A percentile compares a stretch with the other conserved stretches of the same genome.
Conservation (phyloP, 1,140 invertebrate species). For the Mactra quadrangularis region DNA sequence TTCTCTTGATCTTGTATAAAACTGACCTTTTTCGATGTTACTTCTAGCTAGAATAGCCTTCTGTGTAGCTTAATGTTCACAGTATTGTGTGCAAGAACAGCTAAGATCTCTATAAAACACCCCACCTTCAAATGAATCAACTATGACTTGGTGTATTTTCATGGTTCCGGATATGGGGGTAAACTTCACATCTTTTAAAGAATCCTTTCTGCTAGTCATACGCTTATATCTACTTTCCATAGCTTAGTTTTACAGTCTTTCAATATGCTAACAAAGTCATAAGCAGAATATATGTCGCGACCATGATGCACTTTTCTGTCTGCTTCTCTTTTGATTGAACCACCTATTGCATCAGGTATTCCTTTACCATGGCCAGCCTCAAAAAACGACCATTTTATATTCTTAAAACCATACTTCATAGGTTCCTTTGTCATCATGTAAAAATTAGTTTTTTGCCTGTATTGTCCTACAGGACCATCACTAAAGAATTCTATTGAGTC, state of each 20-base stretch:
- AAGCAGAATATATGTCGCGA: neutral
- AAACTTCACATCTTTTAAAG: neutral
- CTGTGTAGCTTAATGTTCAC: conserved; percentile 5
- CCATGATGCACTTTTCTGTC: conserved; percentile 4
- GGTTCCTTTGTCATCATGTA: conserved; percentile 54
- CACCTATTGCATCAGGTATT: conserved; percentile 74
- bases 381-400: conserved; percentile 81
- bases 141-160: conserved; percentile 3
- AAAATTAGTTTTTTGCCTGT: conserved; percentile 65
- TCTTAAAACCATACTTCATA: conserved; percentile 40
- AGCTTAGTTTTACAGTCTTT: neutral
- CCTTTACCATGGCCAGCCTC: conserved; percentile 84
- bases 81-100: neutral
- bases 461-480: conserved; percentile 67
- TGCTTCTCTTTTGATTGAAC: conserved; percentile 4
- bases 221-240: neutral
- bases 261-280: neutral
- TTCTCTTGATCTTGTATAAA: too few species aligned
- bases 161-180: neutral
- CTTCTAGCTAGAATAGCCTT: neutral
- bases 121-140: neutral
- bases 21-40: too few species aligned
- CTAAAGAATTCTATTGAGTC: conserved; percentile 59
- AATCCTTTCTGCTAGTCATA: neutral
- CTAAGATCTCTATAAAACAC: neutral